Evolutionary conservation across 2,113 vertebrate genomes (phyloP).

Genomic region (Anser brachyrhynchus): DNA sequence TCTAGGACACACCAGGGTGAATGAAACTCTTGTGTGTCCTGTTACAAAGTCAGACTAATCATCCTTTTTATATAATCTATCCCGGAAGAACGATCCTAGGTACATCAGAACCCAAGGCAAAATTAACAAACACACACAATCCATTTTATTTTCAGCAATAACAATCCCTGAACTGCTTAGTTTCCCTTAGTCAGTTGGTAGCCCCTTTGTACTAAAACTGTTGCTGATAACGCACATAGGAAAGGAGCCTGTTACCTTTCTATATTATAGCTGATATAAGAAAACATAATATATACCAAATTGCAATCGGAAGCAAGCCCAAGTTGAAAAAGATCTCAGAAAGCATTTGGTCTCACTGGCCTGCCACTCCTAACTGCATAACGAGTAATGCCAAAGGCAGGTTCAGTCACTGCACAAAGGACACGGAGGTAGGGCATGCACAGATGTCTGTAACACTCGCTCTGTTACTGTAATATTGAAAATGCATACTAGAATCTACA

Average conservation of each 20-base stretch:
- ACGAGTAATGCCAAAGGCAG: neutral
- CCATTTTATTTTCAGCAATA: neutral
- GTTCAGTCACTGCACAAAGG: neutral
- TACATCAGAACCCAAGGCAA: neutral
- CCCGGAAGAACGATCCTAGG: neutral
- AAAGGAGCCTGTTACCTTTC: neutral
- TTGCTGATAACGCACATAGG: neutral
- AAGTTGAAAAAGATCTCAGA: neutral
- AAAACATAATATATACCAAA: neutral
- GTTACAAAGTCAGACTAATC: neutral
- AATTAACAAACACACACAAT: neutral
- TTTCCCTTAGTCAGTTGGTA: neutral
- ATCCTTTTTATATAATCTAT: neutral
- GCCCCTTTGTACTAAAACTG: neutral
- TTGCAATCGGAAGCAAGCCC: neutral
- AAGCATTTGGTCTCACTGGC: neutral
- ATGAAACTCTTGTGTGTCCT: neutral
- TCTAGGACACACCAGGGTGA: neutral
- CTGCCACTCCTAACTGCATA: neutral
- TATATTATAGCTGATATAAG: neutral
- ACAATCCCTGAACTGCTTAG: neutral
- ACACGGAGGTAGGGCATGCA: neutral
- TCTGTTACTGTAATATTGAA: neutral
- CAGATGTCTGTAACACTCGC: accelerated
- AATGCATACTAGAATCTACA: neutral